Evolutionary conservation across 2,113 vertebrate genomes (phyloP), one percentile per base, ranked within the genome.

Genomic region (Sinocyclocheilus grahami): DNA sequence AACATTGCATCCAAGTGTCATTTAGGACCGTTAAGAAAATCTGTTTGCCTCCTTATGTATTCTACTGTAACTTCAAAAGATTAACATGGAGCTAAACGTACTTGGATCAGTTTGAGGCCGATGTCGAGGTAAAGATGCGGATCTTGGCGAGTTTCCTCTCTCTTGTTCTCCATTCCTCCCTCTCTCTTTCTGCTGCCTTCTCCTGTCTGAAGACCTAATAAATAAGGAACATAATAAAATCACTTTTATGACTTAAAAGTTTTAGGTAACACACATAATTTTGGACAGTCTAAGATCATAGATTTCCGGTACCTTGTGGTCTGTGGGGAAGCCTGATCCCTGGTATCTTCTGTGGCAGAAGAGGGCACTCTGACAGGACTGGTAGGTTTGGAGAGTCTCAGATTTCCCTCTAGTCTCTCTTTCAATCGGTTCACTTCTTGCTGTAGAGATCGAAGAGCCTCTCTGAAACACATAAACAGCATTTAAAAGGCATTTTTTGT

Each of bases 401-500:
- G 91, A 11, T 89, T 94, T 88, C 91, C 93, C 84, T 98, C 95
- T 58, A 97, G 89, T 60, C 51, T 78, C 42, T 89, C 86, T 22
- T 86, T 94, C 48, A 98, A 95, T 82, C 13, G 88, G 72, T 86
- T 92, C 55, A 98, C 95, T 89, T 99, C 97, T 0, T 91, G 90
- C 90, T 94, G 96, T 83, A 98, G 94, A 0, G 91, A 92, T 5
- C 83, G 92, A 86, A 97, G 94, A n/a, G 96, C 95, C 87, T 91
- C 94, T 81, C 97, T 99, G 79, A 18, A 33, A 82, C 12, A 53
- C 6, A 30, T 1, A 80, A n/a, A 69, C 0, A 63, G 72, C 16
- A 71, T 5, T 37, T 22, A 55, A 39, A 82, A 48, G 2, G 33
- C 7, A 30, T 7, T 37, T 77, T 72, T 30, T 42, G 24, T 14